Base-by-base conservation (phyloP, 2,797 vertebrate species). In the Hipposideros larvatus region DNA sequence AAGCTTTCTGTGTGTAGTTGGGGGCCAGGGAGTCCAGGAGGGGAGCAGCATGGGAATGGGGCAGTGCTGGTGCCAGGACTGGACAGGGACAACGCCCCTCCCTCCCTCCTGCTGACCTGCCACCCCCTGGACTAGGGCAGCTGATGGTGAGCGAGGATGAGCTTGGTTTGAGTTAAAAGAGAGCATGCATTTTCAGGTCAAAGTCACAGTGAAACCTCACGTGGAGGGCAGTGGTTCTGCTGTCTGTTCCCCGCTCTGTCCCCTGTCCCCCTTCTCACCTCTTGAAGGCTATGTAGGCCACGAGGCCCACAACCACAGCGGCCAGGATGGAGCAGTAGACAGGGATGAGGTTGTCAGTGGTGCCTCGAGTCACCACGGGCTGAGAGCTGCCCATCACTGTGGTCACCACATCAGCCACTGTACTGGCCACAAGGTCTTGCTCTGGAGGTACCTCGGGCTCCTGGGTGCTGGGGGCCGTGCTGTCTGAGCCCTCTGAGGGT, bases 271-370 rank as follows among this genome's bases (percentile, higher is more conserved):
- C 48, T 28, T 66, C 98, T 99, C 96, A 99, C 99, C 99, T 99
- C 98, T 99, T 99, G 97, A 99, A 99, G 78, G 99, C 99, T 0
- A 99, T 99, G 98, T 99, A 99, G 18, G 99, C 99, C 97, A 99
- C 99, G 1, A 99, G 98, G 92, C 99, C 99, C 95, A 99, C 99
- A 65, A 99, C 99, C 97, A 99, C 99, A 0, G 99, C 99, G 0
- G 99, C 99, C 98, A 99, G 98, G 98, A 99, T 99, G 97, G 99
- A 99, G 98, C 99, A 99, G 97, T 99, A 99, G 97, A 99, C 99
- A 0, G 99, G 99, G 98, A 99, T 99, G 98, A 99, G 99, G 98
- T 99, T 99, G 98, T 99, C 99, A 0, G 99, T 98, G 4, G 99
- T 98, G 68, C 99, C 99, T 0, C 98, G 98, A 83, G 99, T 99